Evolutionary conservation across 2,888 invertebrate species (phyloP).

Genomic region (Athripsodes cinereus): DNA sequence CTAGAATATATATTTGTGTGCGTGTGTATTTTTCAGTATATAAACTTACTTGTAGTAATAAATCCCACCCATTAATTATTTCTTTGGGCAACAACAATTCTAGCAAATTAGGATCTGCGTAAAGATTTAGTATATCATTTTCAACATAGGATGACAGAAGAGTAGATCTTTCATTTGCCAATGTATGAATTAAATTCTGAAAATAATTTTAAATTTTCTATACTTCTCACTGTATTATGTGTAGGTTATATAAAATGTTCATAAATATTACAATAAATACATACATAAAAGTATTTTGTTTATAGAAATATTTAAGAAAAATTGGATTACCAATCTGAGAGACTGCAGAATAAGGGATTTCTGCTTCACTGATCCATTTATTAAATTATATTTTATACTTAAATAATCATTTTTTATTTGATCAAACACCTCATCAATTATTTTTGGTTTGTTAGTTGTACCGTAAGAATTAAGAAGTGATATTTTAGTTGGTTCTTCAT

Average conservation of each 20-base stretch:
- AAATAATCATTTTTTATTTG: slow-evolving; percentile 14
- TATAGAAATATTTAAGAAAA: not conserved
- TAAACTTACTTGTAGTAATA: slow-evolving; percentile 30
- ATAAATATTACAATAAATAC: not conserved
- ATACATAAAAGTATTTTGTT: not conserved
- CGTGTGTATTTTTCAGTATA: not conserved
- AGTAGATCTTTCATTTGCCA: slow-evolving; percentile 35
- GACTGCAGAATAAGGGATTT: slow-evolving; percentile 23
- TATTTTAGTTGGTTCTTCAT: slow-evolving; percentile 15
- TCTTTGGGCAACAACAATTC: slow-evolving; percentile 30
- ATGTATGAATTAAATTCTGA: slow-evolving; percentile 39
- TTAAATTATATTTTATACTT: slow-evolving; percentile 17
- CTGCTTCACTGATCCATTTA: slow-evolving; percentile 20
- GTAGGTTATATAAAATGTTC: too few relatives aligned
- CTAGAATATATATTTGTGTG: too few relatives aligned
- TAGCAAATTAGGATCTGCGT: slow-evolving; percentile 26
- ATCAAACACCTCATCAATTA: slow-evolving; percentile 8
- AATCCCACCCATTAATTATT: slow-evolving; percentile 27
- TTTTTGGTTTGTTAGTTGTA: not conserved
- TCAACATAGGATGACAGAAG: slow-evolving; percentile 38
- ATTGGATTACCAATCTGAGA: slow-evolving; percentile 21
- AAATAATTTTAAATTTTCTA: slow-evolving; percentile 16
- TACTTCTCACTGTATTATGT: too few relatives aligned
- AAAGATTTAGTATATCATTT: slow-evolving; percentile 41
- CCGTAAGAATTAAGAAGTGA: slow-evolving; percentile 13